These are phyloP conservation scores for Acinonyx jubatus DNA, from an alignment of 2,113 vertebrate genomes.

Conservation along the genomic window DNA sequence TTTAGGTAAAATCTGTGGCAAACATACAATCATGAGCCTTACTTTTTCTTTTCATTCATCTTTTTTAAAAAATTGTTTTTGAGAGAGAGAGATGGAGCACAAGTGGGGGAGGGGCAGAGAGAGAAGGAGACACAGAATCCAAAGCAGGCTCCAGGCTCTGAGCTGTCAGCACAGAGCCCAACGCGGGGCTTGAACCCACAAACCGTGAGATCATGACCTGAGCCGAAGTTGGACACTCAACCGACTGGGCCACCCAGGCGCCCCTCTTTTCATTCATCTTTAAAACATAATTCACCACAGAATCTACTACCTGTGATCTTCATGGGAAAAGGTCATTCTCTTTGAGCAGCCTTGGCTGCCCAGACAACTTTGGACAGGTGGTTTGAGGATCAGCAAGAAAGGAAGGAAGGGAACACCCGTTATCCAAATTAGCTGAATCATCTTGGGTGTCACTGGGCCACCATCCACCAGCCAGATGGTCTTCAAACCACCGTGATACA, in stretches of 20 bases:
- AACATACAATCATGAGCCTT: not conserved
- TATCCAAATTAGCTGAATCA: not conserved
- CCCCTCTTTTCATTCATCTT: not conserved
- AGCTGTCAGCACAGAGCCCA: too few species aligned
- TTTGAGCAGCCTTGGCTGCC: not conserved
- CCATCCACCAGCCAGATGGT: conserved; percentile 42
- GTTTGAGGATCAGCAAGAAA: not conserved
- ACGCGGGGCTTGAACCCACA: too few species aligned
- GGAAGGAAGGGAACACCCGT: not conserved
- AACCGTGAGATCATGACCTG: too few species aligned
- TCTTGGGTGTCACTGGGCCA: not conserved
- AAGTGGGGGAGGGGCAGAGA: too few species aligned
- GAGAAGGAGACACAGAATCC: too few species aligned
- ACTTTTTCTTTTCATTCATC: not conserved
- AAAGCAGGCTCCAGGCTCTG: too few species aligned
- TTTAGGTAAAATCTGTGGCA: not conserved
- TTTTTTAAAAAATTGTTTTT: not conserved
- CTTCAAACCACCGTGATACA: not conserved
- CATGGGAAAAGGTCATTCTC: not conserved
- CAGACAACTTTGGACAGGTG: not conserved
- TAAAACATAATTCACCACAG: not conserved
- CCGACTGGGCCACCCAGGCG: too few species aligned
- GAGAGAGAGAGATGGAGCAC: too few species aligned
- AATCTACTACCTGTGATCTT: not conserved
- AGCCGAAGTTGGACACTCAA: too few species aligned